These are phyloP conservation scores for Steatocranus sp. DNA, from an alignment of 2,797 vertebrate species.

Conservation along the genomic window DNA sequence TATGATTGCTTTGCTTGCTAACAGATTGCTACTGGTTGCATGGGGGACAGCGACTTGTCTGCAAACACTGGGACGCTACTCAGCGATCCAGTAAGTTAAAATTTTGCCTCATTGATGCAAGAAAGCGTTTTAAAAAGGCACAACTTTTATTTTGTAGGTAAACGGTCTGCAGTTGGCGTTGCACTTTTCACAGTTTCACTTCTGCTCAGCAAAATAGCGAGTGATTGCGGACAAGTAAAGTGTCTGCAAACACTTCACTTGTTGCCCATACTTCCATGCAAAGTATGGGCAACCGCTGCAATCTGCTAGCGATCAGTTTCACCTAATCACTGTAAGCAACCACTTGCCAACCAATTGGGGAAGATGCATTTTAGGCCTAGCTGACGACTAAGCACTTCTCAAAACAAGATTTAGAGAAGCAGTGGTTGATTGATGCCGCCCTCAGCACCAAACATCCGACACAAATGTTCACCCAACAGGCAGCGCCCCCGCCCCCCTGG, in stretches of 20 bases:
- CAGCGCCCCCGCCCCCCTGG: background rate
- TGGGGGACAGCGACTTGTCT: background rate
- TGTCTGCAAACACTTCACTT: background rate
- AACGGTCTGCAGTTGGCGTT: background rate
- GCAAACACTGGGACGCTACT: background rate
- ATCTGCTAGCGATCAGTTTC: background rate
- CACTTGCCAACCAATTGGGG: too few species aligned
- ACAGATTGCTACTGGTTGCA: background rate
- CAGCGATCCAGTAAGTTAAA: background rate
- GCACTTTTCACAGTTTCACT: background rate
- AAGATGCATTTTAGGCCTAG: background rate
- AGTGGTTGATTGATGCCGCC: background rate
- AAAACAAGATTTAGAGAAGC: background rate
- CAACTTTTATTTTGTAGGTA: background rate
- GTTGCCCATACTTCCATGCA: background rate
- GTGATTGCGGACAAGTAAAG: background rate
- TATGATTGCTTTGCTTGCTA: background rate
- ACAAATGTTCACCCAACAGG: background rate
- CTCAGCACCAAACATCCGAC: background rate
- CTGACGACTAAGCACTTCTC: background rate
- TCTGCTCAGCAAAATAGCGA: background rate
- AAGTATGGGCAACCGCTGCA: background rate
- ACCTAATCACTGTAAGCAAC: background rate
- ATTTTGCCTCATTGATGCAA: background rate
- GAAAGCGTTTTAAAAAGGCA: background rate